Evolutionary conservation across 2,888 invertebrate species (phyloP), one percentile per base, ranked within the genome.

Genomic region (Hyposoter didymator): DNA sequence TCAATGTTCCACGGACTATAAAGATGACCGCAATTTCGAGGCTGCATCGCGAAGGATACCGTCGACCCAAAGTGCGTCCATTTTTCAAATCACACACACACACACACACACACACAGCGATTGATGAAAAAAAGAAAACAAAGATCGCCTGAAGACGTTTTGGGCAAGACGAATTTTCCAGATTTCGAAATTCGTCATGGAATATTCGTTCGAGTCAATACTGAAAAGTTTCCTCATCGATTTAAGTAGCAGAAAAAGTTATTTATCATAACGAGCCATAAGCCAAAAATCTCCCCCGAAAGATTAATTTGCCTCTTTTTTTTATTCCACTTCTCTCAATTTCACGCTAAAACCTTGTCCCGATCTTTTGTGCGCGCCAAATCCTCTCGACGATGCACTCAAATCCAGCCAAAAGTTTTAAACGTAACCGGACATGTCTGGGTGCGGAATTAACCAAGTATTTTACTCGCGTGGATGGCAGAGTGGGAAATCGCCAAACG

Each of bases 221-320:
- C 22, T 55, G 19, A 59, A 59, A 59, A 59, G n/a, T 59, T 8
- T 59, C 14, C 28, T 14, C 6, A 14, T 59, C 22, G 28, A 59
- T 59, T 28, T 14, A 14, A 14, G 14, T 4, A 39, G 12, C 5
- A 28, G 22, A 55, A 59, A 59, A 28, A 22, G 2, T 55, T 2
- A 55, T 55, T 55, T 55, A 55, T 55, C 28, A 28, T 5, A 28
- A 5, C 14, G 14, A 14, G 2, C 10, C 55, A 12, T 59, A 28
- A 22, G 55, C 43, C 14, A 22, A 17, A 39, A 52, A n/a, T n/a
- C 19, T 19, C 17, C 2, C 28, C 14, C 19, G 47, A 12, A 62
- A 69, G 79, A 84, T 79, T 84, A 75, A 84, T 84, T 62, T 14
- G 28, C 8, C 39, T 32, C 62, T n/a, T 17, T 39, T 66, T 66